Base-by-base conservation (phyloP, 35 echinoderm and acorn worm species). In the Ophiothrix spiculata region DNA sequence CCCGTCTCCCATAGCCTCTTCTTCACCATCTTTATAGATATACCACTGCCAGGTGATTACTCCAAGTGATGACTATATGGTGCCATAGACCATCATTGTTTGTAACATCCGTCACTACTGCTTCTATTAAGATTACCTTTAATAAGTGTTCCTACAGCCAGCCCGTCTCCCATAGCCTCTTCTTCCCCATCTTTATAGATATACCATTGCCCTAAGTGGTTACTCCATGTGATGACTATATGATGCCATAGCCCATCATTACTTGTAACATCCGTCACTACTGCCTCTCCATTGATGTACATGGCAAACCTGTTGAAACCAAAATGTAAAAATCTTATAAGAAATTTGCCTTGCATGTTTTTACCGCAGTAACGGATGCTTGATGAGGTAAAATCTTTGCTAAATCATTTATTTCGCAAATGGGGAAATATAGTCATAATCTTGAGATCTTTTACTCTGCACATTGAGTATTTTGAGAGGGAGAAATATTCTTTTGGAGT, bases 201-300 rank as follows among this genome's bases (percentile, higher is more conserved):
- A 19, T 79, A 56, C 86, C 92, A 98, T 39, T 77, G 25, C 8
- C 95, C 92, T 34, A 60, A 75, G 16, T 69, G 38, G 69, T 85
- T 86, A 12, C 33, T 85, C 95, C 95, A 98, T 0, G 95, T 98
- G 36, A 91, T 54, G 12, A 87, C 92, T 14, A 98, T 86, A 46
- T 98, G 95, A 74, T 98, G 92, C 95, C 95, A 98, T 31, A 69
- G 35, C 0, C 85, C 89, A 83, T 94, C 95, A 91, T 91, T 98
- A 17, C 85, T 79, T 42, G 74, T 85, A 19, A 94, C 87, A 84
- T 98, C 95, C 19, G 88, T 94, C 13, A 94, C 92, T 39, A 49
- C 39, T 0, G 31, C 35, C 19, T 89, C n/a, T 75, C 75, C 87
- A 79, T 97, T 97, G 37, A 97, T 78, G 32, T 90, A 81, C 0